Percentiles rank a stretch among this genome's conserved stretches.
phyloP scores from a whole-genome alignment of 2,888 invertebrate genomes.

The Ceriagrion tenellum region DNA sequence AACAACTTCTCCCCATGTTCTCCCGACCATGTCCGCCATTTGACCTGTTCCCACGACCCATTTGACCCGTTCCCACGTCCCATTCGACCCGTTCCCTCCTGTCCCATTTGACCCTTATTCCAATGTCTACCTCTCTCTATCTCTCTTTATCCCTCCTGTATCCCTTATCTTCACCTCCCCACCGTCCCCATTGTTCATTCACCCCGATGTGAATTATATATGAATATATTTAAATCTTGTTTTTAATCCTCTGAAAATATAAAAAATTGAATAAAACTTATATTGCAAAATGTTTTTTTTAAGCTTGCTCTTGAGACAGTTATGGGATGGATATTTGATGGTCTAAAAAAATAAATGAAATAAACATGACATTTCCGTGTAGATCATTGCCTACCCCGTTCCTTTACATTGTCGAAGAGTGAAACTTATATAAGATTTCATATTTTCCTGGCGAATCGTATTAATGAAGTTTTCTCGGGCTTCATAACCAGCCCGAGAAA shows the following conservation, averaged over 20 bases:
- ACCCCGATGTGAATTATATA: slow-evolving; percentile 65
- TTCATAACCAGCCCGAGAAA: too few relatives aligned
- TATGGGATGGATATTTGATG: slow-evolving; percentile 66
- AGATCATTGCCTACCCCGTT: slow-evolving; percentile 41
- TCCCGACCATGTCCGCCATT: neutral
- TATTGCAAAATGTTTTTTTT: slow-evolving; percentile 66
- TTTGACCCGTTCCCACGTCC: neutral
- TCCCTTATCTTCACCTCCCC: neutral
- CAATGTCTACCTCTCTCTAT: neutral
- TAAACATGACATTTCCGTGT: slow-evolving; percentile 38
- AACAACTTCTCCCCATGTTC: neutral
- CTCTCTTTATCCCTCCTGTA: neutral
- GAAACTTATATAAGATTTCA: too few relatives aligned
- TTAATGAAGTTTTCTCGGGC: too few relatives aligned
- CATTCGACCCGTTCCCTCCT: too few relatives aligned
- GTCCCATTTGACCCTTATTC: too few relatives aligned
- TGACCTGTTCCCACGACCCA: neutral
- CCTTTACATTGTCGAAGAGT: neutral
- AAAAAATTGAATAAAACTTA: slow-evolving; percentile 65
- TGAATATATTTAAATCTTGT: slow-evolving; percentile 66
- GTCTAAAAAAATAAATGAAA: slow-evolving; percentile 67
- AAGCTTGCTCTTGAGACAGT: slow-evolving; percentile 66
- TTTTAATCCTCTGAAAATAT: slow-evolving; percentile 66
- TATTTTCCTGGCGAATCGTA: too few relatives aligned
- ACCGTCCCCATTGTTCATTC: slow-evolving; percentile 58